Evolutionary conservation across 1,140 invertebrate species (phyloP), one percentile per base, ranked within the genome.

Genomic region (Drosophila sp.): DNA sequence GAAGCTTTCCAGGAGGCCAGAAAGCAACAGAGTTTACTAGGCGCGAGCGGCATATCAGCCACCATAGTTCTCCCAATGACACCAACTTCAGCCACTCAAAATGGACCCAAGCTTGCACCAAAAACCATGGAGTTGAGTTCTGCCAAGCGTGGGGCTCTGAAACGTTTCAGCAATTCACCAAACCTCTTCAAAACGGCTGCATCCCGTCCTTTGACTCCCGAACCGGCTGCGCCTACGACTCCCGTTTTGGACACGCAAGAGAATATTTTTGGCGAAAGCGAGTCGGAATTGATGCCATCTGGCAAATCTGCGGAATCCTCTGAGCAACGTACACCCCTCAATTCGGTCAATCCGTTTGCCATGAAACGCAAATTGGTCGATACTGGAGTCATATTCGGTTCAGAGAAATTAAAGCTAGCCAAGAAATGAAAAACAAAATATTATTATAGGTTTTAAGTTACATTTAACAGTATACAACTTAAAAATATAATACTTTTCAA

Each of bases 271-370:
- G 77, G 81, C 3, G 85, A 90, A 47, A 62, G 81, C 1, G 85
- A 90, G 17, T 54, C 75, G 0, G 79, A 87, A 3, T 27, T 50
- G 3, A 35, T 62, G 3, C 8, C 41, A 2, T n/a, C 65, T 25
- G 70, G 63, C 8, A 90, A 90, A 47, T 32, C 55, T 11, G n/a
- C 3, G 2, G 41, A 10, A 4, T 57, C 63, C 3, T 23, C 47
- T 6, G 79, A 73, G 10, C 77, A 76, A 35, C 73, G 85, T 4
- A 47, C 81, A 32, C 86, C 81, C 1, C 38, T 90, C 0, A 90
- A 90, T 55, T 82, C 85, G 7, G 79, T 90, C 1, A 91, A 91
- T 71, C 90, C 90, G 17, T 91, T 91, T 65, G 90, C 90, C 0
- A 84, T 84, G 71, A 91, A 91, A 60, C 90, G 90, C 7, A 91